Base-by-base conservation (phyloP, 2,797 vertebrate species). In the Hippoglossus hippoglossus region DNA sequence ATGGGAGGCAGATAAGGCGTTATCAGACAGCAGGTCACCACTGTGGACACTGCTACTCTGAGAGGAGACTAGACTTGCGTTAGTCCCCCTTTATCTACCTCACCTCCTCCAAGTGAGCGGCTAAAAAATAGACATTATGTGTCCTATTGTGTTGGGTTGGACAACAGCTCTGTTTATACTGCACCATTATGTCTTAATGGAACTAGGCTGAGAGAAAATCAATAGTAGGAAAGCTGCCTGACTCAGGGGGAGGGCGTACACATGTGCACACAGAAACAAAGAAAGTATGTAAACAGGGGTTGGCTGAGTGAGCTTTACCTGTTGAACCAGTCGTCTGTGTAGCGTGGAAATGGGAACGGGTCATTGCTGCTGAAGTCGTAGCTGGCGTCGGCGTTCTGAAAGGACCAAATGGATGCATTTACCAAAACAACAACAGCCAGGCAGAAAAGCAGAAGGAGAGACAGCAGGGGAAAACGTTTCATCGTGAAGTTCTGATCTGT, bases 321-420 rank as follows among this genome's bases (percentile, higher is more conserved):
- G 97, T 99, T 99, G 92, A 99, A 99, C 98, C 98, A 99, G 95
- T 99, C 98, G 8, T 99, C 97, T 73, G 98, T 99, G 76, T 99
- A 99, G 76, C 98, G 97, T 2, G 98, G 98, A 71, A 99, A 99
- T 0, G 98, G 98, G 75, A 91, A 99, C 6, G 97, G 98, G 87
- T 99, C 98, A 1, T 99, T 99, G 92, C 98, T 99, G 94, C 98
- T 99, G 94, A 99, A 99, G 94, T 99, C 98, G 0, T 98, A 99
- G 92, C 98, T 99, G 86, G 98, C 98, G 81, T 99, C 96, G 5
- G 98, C 96, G 41, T 99, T 99, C 98, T 99, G 95, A 86, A 97
- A 96, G 82, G 90, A 90, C 66, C 87, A 83, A 83, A 89, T 69
- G 70, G 77, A 83, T 26, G 54, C 19, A 66, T 81, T 87, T 68